A percentile compares a stretch with the other conserved stretches of the same genome.
phyloP scores from a whole-genome alignment of 2,113 vertebrate genomes.

The Pavo muticus region DNA sequence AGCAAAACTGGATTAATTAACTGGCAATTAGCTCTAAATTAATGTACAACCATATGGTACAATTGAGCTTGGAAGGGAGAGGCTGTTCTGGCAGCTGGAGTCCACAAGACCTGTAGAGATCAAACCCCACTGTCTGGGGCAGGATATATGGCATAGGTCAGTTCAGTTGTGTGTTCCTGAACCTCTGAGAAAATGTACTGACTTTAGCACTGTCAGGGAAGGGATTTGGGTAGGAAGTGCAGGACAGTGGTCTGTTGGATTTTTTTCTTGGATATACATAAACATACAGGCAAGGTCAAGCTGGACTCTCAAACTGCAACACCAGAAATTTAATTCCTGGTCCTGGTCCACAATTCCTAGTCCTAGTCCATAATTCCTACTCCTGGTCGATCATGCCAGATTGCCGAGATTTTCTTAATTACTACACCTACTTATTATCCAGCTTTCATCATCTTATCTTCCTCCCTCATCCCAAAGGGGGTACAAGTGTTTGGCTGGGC shows the following conservation, averaged over 20 bases:
- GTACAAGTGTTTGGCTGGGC: background rate
- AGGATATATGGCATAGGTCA: background rate
- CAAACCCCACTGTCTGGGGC: background rate
- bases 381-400: background rate
- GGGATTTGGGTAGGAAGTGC: background rate
- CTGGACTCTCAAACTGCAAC: background rate
- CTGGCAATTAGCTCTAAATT: conserved; percentile 76
- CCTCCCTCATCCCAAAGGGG: background rate
- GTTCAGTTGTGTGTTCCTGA: background rate
- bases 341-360: background rate
- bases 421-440: background rate
- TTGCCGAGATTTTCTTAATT: background rate
- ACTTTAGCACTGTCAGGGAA: background rate
- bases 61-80: conserved; percentile 53
- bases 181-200: background rate
- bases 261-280: background rate
- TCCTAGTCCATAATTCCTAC: background rate
- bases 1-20: conserved; percentile 76
- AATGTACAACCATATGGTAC: conserved; percentile 46
- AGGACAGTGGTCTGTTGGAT: background rate
- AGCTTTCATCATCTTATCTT: background rate
- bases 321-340: background rate
- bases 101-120: background rate
- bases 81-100: conserved; percentile 43
- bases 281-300: background rate